Evolutionary conservation across 2,888 invertebrate species (phyloP).

Genomic region (Onthophagus sagittarius): DNA sequence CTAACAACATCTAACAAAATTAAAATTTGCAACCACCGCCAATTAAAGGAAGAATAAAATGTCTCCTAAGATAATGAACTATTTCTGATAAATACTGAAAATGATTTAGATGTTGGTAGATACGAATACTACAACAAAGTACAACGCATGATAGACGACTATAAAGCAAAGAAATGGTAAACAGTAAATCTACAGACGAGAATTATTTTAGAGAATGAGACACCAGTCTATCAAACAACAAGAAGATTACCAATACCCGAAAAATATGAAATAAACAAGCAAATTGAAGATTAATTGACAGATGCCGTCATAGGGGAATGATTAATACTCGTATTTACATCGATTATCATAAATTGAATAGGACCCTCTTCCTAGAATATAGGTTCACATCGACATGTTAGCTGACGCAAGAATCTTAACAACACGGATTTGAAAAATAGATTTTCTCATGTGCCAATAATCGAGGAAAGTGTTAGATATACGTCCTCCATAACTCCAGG

Average conservation of each 20-base stretch:
- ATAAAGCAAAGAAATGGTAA: conserved; percentile 29
- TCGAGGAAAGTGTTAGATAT: conserved; percentile 34
- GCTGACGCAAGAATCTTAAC: conserved; percentile 33
- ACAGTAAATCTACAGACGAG: too few relatives aligned
- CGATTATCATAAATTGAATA: conserved; percentile 38
- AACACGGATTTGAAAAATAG: conserved; percentile 39
- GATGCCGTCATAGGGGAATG: conserved; percentile 36
- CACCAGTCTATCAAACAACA: conserved; percentile 22
- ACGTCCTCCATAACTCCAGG: conserved; percentile 42
- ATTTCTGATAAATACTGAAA: background rate
- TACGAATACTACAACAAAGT: conserved; percentile 17
- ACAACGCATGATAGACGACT: conserved; percentile 25
- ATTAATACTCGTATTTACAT: too few relatives aligned
- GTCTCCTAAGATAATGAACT: background rate
- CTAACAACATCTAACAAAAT: background rate
- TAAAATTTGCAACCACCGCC: background rate
- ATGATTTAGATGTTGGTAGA: conserved; percentile 7
- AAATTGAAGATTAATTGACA: conserved; percentile 38
- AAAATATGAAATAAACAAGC: conserved; percentile 32
- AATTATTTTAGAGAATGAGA: conserved; percentile 35
- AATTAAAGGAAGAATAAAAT: background rate
- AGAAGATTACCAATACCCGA: conserved; percentile 22
- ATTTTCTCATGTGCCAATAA: conserved; percentile 40
- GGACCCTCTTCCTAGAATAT: conserved; percentile 39
- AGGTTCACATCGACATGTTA: conserved; percentile 39